Base-by-base conservation (phyloP, 2,797 vertebrate genomes). In the Eutrigla gurnardus region DNA sequence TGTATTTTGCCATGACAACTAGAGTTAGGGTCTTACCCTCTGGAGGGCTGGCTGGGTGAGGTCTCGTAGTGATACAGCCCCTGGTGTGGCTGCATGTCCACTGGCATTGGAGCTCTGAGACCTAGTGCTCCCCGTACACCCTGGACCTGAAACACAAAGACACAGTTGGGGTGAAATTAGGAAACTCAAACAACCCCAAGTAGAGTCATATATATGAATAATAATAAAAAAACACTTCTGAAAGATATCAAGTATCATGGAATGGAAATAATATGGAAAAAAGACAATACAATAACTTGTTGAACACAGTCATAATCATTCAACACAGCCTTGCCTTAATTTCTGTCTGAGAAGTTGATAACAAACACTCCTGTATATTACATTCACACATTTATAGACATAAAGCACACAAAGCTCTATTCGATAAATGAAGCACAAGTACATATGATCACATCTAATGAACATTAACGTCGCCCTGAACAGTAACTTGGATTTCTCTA, bases 81-180 rank as follows among this genome's bases (percentile, higher is more conserved):
- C 91, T 95, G 94, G 82, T 94, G 95, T 86, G 94, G 94, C 93
- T 95, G 95, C 94, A 95, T 95, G 91, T 95, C 94, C 92, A 93
- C 94, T 91, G 93, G 94, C 95, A 96, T 96, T 73, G 93, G 92
- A 89, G 91, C 93, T 92, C 84, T 65, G 65, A 82, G 87, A 77
- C 86, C 90, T 69, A 60, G 86, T 85, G 82, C 89, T 89, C 89
- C 89, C 89, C 88, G 84, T 68, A 88, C 85, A 88, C 85, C 89
- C 84, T 89, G 81, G 85, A 91, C 86, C 85, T 91, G 87, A 77
- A 47, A 46, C 17, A 78, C 50, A 84, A 42, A 88, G 40, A 84
- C 83, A 75, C 12, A 13, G 80, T 85, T 64, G 77, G 66, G 65
- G n/a, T 50, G 53, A 77, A n/a, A 58, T 72, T 4, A 75, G 70